A percentile compares a stretch with the other conserved stretches of the same genome.
Evolutionary conservation across 2,113 vertebrate genomes (phyloP).

Genomic region (Copsychus sechellarum): DNA sequence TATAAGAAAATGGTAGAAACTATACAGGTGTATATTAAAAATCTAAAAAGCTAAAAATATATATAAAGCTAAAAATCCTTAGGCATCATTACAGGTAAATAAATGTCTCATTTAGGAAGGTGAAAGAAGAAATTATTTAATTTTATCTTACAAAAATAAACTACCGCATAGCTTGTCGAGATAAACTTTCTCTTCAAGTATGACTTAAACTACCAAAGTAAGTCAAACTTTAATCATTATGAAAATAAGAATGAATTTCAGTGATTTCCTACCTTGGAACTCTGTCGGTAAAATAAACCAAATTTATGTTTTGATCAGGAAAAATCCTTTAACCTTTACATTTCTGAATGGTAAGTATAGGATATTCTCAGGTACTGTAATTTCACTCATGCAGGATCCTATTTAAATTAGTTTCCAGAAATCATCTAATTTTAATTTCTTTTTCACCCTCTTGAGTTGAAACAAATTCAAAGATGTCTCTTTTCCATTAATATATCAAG

Average conservation of each 20-base stretch:
- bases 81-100: neutral
- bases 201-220: neutral
- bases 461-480: neutral
- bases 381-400: neutral
- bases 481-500: neutral
- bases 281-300: neutral
- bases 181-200: neutral
- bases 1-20: neutral
- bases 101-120: neutral
- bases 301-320: neutral
- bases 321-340: neutral
- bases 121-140: neutral
- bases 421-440: neutral
- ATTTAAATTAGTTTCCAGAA: neutral
- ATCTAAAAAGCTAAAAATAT: neutral
- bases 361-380: neutral
- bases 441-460: neutral
- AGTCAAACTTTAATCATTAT: neutral
- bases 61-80: neutral
- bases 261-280: neutral
- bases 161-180: neutral
- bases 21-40: neutral
- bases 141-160: neutral
- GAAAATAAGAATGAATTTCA: neutral
- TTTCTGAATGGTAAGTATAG: neutral